Conservation (phyloP, 2,113 vertebrate species). For the Elephas maximus region DNA sequence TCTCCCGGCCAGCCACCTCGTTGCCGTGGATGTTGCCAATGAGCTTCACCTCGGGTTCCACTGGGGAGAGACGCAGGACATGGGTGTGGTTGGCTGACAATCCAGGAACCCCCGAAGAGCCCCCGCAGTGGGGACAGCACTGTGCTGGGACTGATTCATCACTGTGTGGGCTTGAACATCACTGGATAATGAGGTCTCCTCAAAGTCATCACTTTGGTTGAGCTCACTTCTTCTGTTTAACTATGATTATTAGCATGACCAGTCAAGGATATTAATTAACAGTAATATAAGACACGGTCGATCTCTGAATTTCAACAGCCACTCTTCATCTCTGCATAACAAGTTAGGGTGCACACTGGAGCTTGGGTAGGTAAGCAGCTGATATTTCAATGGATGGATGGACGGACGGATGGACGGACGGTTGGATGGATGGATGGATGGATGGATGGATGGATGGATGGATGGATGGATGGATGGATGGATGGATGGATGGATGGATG, state of each 20-base stretch:
- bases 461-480: too few relatives aligned
- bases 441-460: accelerated
- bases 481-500: too few relatives aligned
- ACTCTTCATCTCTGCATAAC: accelerated
- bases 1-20: constrained; percentile 96
- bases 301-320: too few relatives aligned
- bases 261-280: accelerated
- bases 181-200: neutral
- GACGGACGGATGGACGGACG: accelerated
- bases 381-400: too few relatives aligned
- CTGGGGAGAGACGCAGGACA: constrained; percentile 86
- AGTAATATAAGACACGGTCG: neutral
- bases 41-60: constrained; percentile 97
- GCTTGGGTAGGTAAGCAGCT: neutral
- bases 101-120: neutral
- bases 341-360: accelerated
- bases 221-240: neutral
- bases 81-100: neutral
- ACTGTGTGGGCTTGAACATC: neutral
- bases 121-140: neutral
- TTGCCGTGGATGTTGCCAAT: constrained; percentile 99
- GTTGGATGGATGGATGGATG: too few relatives aligned
- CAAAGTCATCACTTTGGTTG: neutral
- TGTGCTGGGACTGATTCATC: accelerated
- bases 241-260: neutral